Evolutionary conservation across 2,888 invertebrate species (phyloP).

Genomic region (Neoascia interrupta): DNA sequence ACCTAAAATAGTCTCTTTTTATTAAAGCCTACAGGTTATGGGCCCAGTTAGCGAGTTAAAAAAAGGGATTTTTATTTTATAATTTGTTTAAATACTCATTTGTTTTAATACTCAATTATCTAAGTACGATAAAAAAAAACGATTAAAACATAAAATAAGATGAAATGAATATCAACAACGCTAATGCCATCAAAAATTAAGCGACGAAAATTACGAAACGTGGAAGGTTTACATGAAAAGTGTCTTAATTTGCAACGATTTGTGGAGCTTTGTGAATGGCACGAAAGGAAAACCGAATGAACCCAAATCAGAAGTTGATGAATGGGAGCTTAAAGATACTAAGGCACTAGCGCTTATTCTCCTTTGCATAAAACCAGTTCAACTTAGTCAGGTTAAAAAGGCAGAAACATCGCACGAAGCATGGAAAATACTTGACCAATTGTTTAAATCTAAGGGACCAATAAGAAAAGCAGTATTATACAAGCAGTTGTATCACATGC

Average conservation of each 20-base stretch:
- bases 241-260: constrained; percentile 31
- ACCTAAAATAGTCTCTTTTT: no score
- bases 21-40: constrained; percentile 4
- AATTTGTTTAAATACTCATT: background rate
- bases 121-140: no score
- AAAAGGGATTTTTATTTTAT: background rate
- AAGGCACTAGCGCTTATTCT: no score
- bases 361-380: constrained; percentile 19
- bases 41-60: constrained; percentile 4
- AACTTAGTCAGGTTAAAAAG: constrained; percentile 33
- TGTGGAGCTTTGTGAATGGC: constrained; percentile 32
- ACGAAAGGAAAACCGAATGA: no score
- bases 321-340: no score
- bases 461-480: constrained; percentile 32
- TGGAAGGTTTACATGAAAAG: constrained; percentile 34
- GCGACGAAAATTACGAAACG: constrained; percentile 25
- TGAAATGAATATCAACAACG: constrained; percentile 1
- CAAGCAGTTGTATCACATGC: constrained; percentile 20
- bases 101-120: background rate
- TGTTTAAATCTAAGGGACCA: constrained; percentile 27
- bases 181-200: constrained; percentile 12
- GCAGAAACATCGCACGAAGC: no score
- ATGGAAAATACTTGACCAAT: constrained; percentile 20
- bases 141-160: no score
- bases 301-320: no score